Percentiles rank a stretch among this genome's conserved stretches.
Conservation (phyloP, 1,140 invertebrate genomes). For the Panulirus ornatus region DNA sequence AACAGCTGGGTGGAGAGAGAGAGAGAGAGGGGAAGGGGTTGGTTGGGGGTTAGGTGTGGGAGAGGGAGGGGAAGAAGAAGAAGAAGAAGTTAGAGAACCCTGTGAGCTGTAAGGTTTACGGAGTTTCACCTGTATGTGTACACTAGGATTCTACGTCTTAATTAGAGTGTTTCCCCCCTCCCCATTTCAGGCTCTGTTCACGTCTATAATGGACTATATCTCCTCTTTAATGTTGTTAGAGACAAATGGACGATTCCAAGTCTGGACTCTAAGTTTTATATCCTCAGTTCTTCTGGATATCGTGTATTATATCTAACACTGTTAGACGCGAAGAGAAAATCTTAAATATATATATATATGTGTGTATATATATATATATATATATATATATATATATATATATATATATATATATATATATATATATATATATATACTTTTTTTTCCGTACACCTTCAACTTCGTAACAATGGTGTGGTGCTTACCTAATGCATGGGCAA, state of each 20-base stretch:
- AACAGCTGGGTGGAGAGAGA: slow-evolving; percentile 36
- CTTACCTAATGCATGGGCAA: slow-evolving; percentile 61
- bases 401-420: too few species aligned
- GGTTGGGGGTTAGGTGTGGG: not conserved
- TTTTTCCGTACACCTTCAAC: too few species aligned
- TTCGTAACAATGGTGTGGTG: slow-evolving; percentile 54
- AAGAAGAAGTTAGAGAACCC: not conserved
- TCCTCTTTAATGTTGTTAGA: slow-evolving; percentile 58
- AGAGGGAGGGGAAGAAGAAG: too few species aligned
- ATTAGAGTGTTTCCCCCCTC: slow-evolving; percentile 61
- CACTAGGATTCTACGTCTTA: slow-evolving; percentile 54
- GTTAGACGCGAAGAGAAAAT: slow-evolving; percentile 52
- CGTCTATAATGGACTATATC: slow-evolving; percentile 60
- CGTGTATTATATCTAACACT: slow-evolving; percentile 51
- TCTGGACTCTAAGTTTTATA: not conserved
- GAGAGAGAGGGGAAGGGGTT: not conserved
- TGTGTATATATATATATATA: not conserved
- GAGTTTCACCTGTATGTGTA: slow-evolving; percentile 58
- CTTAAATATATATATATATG: not conserved
- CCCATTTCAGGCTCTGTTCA: slow-evolving; percentile 57
- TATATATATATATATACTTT: too few species aligned
- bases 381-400: not conserved
- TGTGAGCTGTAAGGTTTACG: slow-evolving; percentile 20
- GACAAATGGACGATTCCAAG: slow-evolving; percentile 51
- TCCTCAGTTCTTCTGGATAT: not conserved